Conservation (phyloP, 1,140 invertebrate species). For the Zaprionus tsacasi region DNA sequence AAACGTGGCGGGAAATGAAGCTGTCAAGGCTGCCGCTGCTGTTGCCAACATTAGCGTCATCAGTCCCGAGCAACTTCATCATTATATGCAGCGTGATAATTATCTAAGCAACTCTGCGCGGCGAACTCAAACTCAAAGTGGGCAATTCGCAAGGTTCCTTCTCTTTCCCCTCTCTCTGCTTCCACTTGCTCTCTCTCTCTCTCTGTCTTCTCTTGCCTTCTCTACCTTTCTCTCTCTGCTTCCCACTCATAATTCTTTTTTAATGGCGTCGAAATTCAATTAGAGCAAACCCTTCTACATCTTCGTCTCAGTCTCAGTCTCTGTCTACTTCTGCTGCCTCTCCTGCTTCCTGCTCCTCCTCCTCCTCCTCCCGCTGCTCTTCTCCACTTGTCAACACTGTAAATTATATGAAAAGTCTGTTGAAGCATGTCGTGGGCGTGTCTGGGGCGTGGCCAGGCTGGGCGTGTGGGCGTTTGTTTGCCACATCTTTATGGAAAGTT, state of each 20-base stretch:
- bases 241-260: slow-evolving; percentile 61
- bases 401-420: slow-evolving; percentile 65
- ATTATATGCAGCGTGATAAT: slow-evolving; percentile 53
- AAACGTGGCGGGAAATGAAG: background rate
- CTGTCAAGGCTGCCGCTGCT: slow-evolving; percentile 26
- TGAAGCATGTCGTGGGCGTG: slow-evolving; percentile 19
- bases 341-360: slow-evolving; percentile 28
- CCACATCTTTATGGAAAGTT: slow-evolving; percentile 79
- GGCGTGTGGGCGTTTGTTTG: slow-evolving; percentile 62
- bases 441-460: slow-evolving; percentile 6
- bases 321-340: slow-evolving; percentile 25
- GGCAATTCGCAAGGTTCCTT: slow-evolving; percentile 12
- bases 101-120: slow-evolving; percentile 34
- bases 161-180: background rate
- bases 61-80: slow-evolving; percentile 55
- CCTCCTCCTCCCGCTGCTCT: slow-evolving; percentile 46
- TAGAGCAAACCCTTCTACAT: slow-evolving; percentile 63
- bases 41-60: slow-evolving; percentile 72
- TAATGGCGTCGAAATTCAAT: slow-evolving; percentile 79
- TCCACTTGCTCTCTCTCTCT: background rate
- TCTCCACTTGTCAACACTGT: slow-evolving; percentile 56
- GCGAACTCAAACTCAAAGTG: slow-evolving; percentile 30
- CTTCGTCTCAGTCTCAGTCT: slow-evolving; percentile 23
- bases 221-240: slow-evolving; percentile 15
- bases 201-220: background rate